A percentile compares a stretch with the other conserved stretches of the same genome.
phyloP scores from a whole-genome alignment of 1,140 invertebrate genomes.

The Hypsibius dujardini region DNA sequence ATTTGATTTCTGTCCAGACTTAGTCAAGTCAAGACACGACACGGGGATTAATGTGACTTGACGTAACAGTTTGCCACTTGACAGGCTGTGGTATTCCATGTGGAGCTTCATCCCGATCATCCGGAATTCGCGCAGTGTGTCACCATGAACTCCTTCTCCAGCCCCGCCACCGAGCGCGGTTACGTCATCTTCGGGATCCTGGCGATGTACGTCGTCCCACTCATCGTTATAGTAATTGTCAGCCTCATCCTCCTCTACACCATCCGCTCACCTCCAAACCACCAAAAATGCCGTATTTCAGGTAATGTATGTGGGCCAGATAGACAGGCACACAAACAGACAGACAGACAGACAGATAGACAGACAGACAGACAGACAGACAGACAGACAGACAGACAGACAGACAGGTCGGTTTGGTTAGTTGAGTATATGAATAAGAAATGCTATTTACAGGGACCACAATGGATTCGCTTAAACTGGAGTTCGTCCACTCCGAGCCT shows the following conservation, averaged over 20 bases:
- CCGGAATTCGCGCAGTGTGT: slow-evolving; percentile 55
- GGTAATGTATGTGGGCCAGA: not conserved
- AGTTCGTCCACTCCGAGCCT: too few species aligned
- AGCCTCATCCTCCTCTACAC: slow-evolving; percentile 59
- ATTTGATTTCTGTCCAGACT: too few species aligned
- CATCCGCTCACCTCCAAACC: not conserved
- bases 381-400: too few species aligned
- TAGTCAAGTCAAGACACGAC: too few species aligned
- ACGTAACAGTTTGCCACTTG: slow-evolving; percentile 20
- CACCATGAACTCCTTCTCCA: slow-evolving; percentile 51
- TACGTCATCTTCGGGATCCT: slow-evolving; percentile 57
- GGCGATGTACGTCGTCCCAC: slow-evolving; percentile 64
- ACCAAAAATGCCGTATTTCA: not conserved
- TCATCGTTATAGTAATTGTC: slow-evolving; percentile 63
- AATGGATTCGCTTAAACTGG: too few species aligned
- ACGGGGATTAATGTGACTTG: too few species aligned
- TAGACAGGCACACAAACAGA: not conserved
- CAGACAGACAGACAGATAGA: too few species aligned
- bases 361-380: too few species aligned
- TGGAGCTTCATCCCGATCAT: slow-evolving; percentile 45
- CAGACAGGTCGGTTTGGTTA: too few species aligned
- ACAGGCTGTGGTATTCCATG: slow-evolving; percentile 56
- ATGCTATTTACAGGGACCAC: too few species aligned
- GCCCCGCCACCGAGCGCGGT: slow-evolving; percentile 41
- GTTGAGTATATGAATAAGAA: too few species aligned